Conservation (phyloP, 2,113 vertebrate genomes). For the Callaeas wilsoni region DNA sequence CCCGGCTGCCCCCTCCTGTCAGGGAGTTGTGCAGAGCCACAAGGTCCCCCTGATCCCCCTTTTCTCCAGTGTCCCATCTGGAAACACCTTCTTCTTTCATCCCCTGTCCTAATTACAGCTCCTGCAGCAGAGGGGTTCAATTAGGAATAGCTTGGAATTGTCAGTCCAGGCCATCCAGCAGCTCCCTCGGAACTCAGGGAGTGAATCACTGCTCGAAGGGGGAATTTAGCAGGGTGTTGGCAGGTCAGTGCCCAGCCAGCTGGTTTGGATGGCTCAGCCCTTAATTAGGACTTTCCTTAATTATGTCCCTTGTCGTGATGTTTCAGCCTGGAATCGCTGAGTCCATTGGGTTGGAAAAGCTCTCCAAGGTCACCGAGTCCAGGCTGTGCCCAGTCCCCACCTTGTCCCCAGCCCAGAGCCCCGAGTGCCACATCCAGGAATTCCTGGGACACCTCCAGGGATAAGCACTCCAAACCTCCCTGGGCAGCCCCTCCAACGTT, state of each 20-base stretch:
- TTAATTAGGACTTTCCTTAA: background rate
- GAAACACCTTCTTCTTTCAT: background rate
- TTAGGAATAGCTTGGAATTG: background rate
- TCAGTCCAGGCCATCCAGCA: background rate
- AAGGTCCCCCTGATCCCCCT: background rate
- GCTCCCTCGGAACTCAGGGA: background rate
- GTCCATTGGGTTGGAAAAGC: background rate
- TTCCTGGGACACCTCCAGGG: background rate
- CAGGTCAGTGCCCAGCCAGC: background rate
- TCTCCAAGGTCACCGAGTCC: background rate
- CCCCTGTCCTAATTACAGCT: background rate
- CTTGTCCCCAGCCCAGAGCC: background rate
- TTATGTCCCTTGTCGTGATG: accelerated
- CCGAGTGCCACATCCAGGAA: background rate
- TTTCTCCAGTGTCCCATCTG: background rate
- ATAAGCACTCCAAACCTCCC: background rate
- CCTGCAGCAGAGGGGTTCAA: background rate
- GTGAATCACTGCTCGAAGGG: background rate
- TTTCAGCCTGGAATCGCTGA: background rate
- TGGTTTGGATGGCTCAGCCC: background rate
- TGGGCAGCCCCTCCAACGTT: background rate
- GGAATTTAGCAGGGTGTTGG: background rate
- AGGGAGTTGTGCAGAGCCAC: background rate
- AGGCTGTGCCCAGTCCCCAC: accelerated
- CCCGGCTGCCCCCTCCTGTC: background rate